phyloP scores from a whole-genome alignment of 2,113 vertebrate species.

The Isichthys henryi region DNA sequence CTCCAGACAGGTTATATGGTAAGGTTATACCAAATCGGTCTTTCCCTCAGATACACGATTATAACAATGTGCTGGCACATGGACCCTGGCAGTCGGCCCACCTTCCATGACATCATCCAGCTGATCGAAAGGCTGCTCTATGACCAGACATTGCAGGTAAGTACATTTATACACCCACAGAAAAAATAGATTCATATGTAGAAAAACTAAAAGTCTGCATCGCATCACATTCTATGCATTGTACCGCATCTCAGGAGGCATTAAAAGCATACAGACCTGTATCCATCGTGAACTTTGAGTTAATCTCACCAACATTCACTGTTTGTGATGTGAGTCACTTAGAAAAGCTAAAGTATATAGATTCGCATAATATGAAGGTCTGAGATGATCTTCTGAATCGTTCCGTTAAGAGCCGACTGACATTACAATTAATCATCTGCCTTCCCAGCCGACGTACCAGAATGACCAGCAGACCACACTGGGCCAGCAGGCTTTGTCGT shows the following conservation, averaged over 20 bases:
- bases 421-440: neutral
- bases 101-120: constrained; percentile 71
- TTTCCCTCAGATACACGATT: constrained; percentile 70
- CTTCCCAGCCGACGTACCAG: constrained; percentile 7
- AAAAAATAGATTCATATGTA: neutral
- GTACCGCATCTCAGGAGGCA: neutral
- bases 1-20: neutral
- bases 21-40: neutral
- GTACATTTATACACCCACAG: constrained; percentile 1
- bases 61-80: constrained; percentile 87
- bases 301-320: neutral
- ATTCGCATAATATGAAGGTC: neutral
- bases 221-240: neutral
- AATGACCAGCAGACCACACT: neutral
- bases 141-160: constrained; percentile 58
- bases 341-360: neutral
- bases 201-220: neutral
- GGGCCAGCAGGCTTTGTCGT: constrained; percentile 22
- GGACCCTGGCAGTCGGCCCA: constrained; percentile 77
- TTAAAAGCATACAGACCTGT: neutral
- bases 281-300: neutral
- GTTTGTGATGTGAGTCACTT: neutral
- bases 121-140: constrained; percentile 65
- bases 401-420: neutral
- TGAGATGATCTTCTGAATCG: neutral